Evolutionary conservation across 2,888 invertebrate species (phyloP).

Genomic region (Nasonia oneida): DNA sequence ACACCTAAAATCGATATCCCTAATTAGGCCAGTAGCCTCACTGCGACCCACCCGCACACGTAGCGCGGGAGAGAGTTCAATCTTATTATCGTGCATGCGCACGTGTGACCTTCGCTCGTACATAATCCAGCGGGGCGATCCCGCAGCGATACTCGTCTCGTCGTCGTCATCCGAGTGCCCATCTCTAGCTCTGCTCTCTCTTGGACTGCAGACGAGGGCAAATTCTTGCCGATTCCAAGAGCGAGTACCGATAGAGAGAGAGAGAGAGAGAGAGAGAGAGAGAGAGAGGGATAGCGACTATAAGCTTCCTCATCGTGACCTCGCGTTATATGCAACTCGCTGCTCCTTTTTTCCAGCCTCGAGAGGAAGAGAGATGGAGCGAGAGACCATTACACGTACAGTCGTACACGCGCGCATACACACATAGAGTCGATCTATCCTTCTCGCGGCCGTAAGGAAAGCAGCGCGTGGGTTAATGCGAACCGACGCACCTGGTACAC

Average conservation of each 20-base stretch:
- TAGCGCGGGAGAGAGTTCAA: neutral
- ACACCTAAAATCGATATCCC: neutral
- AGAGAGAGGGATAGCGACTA: conserved; percentile 27
- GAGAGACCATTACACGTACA: conserved; percentile 42
- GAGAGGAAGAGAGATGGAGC: neutral
- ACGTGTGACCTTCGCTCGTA: conserved; percentile 53
- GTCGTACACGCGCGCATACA: neutral
- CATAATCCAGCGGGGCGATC: conserved; percentile 26
- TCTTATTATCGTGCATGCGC: conserved; percentile 34
- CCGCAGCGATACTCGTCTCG: conserved; percentile 27
- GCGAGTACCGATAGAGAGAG: conserved; percentile 29
- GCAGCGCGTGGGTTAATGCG: conserved; percentile 59
- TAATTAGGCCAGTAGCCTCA: neutral
- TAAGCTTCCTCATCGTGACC: conserved; percentile 19
- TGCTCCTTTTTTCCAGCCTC: neutral
- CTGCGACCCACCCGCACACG: neutral
- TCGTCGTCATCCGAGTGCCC: conserved; percentile 33
- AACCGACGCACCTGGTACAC: conserved; percentile 56
- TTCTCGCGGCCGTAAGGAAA: conserved; percentile 46
- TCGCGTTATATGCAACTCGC: conserved; percentile 32
- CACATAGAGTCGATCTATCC: conserved; percentile 29
- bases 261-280: conserved; percentile 33
- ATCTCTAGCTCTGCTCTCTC: neutral
- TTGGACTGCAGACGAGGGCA: conserved; percentile 1
- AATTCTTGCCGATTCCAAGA: neutral